phyloP scores from a whole-genome alignment of 2,113 vertebrate genomes.

The Spermophilus dauricus region DNA sequence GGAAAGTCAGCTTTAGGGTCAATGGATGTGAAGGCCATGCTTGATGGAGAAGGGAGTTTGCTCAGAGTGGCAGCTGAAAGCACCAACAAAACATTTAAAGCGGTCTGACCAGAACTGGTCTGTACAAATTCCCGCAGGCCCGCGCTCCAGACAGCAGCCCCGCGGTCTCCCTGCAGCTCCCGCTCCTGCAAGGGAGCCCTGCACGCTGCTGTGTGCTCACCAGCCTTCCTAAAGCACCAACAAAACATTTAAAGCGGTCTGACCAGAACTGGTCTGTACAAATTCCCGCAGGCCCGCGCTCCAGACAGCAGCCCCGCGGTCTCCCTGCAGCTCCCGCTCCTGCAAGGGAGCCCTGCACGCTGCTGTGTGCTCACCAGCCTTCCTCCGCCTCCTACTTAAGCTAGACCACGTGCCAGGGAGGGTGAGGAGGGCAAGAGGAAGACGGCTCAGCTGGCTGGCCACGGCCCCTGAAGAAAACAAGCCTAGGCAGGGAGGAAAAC shows the following conservation, averaged over 20 bases:
- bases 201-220: too few relatives aligned
- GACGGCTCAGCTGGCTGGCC: neutral
- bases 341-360: neutral
- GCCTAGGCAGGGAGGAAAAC: slow-evolving; percentile 74
- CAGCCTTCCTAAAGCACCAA: too few relatives aligned
- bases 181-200: too few relatives aligned
- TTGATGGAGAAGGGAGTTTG: neutral
- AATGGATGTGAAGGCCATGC: neutral
- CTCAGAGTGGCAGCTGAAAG: rapidly evolving
- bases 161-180: too few relatives aligned
- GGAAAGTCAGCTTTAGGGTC: neutral
- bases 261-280: neutral
- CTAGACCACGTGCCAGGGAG: neutral
- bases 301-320: neutral
- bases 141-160: too few relatives aligned
- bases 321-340: neutral
- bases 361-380: neutral
- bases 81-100: too few relatives aligned
- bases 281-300: neutral
- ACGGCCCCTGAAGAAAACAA: slow-evolving; percentile 74
- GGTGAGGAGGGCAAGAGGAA: neutral
- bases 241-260: slow-evolving; percentile 55
- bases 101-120: too few relatives aligned
- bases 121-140: too few relatives aligned
- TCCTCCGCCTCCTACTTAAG: neutral